Percentiles rank a stretch among this genome's conserved stretches.
Conservation (phyloP, 1,140 invertebrate genomes). For the Solenopsis fugax region DNA sequence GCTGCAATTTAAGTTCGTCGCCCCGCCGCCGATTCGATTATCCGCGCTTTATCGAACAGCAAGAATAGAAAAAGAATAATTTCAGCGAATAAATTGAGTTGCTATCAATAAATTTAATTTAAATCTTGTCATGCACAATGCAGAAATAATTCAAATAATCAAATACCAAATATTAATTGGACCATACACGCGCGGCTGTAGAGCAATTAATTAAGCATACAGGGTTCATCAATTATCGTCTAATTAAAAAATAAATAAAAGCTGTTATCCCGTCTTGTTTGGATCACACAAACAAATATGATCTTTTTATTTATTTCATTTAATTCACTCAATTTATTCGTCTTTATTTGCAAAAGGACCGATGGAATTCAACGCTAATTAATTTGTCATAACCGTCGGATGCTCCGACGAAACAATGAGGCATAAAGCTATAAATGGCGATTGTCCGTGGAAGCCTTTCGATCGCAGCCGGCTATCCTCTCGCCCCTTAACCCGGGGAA, state of each 20-base stretch:
- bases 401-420: neutral
- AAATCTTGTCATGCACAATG: neutral
- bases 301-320: neutral
- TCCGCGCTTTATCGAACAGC: conserved; percentile 2
- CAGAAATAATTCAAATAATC: conserved; percentile 34
- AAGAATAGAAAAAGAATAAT: neutral
- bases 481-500: conserved; percentile 68
- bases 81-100: conserved; percentile 8
- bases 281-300: neutral
- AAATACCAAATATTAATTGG: conserved; percentile 38
- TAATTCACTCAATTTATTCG: conserved; percentile 1
- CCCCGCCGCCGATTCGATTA: neutral
- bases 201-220: conserved; percentile 36
- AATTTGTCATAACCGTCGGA: conserved; percentile 17
- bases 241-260: conserved; percentile 42
- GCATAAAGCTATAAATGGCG: conserved; percentile 20
- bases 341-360: neutral
- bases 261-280: neutral
- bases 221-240: neutral
- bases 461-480: conserved; percentile 27
- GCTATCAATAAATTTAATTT: conserved; percentile 30
- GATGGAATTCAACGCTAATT: conserved; percentile 7
- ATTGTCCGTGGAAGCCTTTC: conserved; percentile 43
- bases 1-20: neutral
- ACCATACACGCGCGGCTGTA: neutral